Conservation (phyloP, 2,113 vertebrate species). For the Scophthalmus maximus region DNA sequence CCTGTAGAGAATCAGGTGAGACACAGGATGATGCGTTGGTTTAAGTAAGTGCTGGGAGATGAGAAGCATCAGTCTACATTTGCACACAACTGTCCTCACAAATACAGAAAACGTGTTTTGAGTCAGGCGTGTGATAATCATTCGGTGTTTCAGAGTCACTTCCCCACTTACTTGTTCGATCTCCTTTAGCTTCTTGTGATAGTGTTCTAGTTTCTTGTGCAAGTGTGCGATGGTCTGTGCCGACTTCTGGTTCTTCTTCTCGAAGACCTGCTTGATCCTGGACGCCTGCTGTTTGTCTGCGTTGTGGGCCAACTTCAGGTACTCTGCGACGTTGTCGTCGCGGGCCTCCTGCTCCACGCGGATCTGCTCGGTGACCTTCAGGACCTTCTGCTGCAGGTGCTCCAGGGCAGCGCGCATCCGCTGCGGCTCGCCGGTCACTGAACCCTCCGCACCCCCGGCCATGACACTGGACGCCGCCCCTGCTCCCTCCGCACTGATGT, state of each 20-base stretch:
- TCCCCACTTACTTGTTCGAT: constrained; percentile 88
- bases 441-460: constrained; percentile 66
- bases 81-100: constrained; percentile 38
- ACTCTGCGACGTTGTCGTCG: constrained; percentile 97
- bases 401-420: constrained; percentile 93
- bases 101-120: constrained; percentile 21
- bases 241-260: constrained; percentile 99
- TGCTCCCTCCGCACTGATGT: constrained; percentile 88
- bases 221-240: constrained; percentile 97
- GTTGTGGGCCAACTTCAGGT: constrained; percentile 97
- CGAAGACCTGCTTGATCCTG: constrained; percentile 98
- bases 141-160: too few species aligned
- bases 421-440: constrained; percentile 88
- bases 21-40: constrained; percentile 40
- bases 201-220: constrained; percentile 98
- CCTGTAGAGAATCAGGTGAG: constrained; percentile 44
- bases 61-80: constrained; percentile 40
- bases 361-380: constrained; percentile 99
- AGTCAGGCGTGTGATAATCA: constrained; percentile 16
- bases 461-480: constrained; percentile 78
- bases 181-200: constrained; percentile 95
- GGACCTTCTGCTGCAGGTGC: constrained; percentile 98
- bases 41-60: constrained; percentile 29
- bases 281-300: constrained; percentile 96
- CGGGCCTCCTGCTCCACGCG: constrained; percentile 97